Evolutionary conservation across 2,888 invertebrate species (phyloP), one percentile per base, ranked within the genome.

Genomic region (Syrista parreyssii): DNA sequence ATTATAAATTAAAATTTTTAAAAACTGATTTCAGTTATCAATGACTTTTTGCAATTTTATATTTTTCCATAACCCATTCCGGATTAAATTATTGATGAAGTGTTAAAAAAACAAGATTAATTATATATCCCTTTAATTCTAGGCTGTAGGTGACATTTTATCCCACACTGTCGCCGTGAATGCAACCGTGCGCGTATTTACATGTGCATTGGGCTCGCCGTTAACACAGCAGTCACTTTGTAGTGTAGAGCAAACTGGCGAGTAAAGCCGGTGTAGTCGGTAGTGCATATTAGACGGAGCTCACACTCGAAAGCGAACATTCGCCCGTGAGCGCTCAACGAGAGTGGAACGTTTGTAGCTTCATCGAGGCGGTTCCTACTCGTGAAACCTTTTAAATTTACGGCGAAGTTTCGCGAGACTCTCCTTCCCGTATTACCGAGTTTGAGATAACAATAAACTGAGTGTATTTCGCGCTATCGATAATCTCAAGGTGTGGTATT

Each of bases 261-360:
- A 75, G 68, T 69, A 35, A 77, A 76, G 76, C 78, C 80, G 80
- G 82, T 78, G 83, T 80, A 79, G 82, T 80, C 82, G 81, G 84
- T 83, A 83, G 84, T 84, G 88, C 85, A 88, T 88, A 89, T 88
- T 88, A 89, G 89, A 86, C 83, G 82, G 86, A 82, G 85, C 83
- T 82, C 83, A 80, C 83, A 83, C 78, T 82, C 84, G 83, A 83
- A 83, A 81, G 78, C 84, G 85, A 87, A 86, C 89, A 89, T 88
- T 89, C 87, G 88, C 89, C 88, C 88, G 86, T 86, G 86, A 88
- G 85, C 88, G 87, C 84, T 88, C 87, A 85, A 84, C 84, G 84
- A 83, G 87, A 87, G 84, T 82, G 83, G 86, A 86, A 73, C 78
- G 72, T 35, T 78, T 33, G 23, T 30, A 23, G 55, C 55, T 55